Conservation (phyloP, 2,113 vertebrate genomes). For the Tragelaphus scriptus region DNA sequence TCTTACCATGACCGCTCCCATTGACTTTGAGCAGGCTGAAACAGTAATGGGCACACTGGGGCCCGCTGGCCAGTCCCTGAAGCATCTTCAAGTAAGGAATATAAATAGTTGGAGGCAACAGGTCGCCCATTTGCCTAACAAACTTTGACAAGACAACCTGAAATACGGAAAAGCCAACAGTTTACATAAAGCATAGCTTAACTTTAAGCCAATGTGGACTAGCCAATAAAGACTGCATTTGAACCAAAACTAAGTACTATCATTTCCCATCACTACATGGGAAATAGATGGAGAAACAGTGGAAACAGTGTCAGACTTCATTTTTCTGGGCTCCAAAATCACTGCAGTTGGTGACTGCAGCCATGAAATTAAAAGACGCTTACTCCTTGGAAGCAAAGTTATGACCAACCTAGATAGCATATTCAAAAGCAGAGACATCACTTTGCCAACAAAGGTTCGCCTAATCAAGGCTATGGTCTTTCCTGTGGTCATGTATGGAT, state of each 20-base stretch:
- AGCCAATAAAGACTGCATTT: neutral
- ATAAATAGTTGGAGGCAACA: slow-evolving; percentile 94
- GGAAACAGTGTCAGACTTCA: too few relatives aligned
- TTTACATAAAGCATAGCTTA: slow-evolving; percentile 8
- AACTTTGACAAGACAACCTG: slow-evolving; percentile 98
- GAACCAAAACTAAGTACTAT: slow-evolving; percentile 48
- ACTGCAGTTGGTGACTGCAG: too few relatives aligned
- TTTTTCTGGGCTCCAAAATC: too few relatives aligned
- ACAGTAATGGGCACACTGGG: slow-evolving; percentile 97
- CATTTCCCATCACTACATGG: neutral
- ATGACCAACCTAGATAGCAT: too few relatives aligned
- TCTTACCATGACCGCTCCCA: slow-evolving; percentile 93
- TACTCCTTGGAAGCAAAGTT: too few relatives aligned
- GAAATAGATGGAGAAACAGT: too few relatives aligned
- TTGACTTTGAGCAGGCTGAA: slow-evolving; percentile 98
- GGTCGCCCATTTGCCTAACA: slow-evolving; percentile 98
- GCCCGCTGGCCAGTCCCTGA: slow-evolving; percentile 91
- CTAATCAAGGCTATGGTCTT: too few relatives aligned
- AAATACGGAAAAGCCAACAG: slow-evolving; percentile 59
- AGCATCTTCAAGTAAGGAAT: slow-evolving; percentile 97
- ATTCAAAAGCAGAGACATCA: too few relatives aligned
- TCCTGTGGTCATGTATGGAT: too few relatives aligned
- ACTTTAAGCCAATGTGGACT: slow-evolving; percentile 38
- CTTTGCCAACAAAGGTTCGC: too few relatives aligned
- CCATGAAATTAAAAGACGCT: too few relatives aligned